Conservation (phyloP, 2,113 vertebrate species). For the Calidris pygmaea region DNA sequence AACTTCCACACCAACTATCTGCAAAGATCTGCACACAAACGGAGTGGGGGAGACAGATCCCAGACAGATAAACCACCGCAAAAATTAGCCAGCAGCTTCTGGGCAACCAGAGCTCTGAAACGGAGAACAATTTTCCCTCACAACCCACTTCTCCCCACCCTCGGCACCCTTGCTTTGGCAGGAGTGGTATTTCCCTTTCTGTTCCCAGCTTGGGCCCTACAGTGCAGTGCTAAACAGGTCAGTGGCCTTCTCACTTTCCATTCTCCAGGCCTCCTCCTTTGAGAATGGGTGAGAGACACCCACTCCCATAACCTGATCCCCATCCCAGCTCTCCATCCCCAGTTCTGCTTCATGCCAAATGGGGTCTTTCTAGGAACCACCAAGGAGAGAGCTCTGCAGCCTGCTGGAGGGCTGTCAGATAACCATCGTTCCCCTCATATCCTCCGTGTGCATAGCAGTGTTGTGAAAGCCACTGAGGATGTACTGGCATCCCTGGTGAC, state of each 20-base stretch:
- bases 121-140: neutral
- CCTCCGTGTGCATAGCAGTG: neutral
- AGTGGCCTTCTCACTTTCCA: neutral
- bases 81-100: constrained; percentile 33
- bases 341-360: neutral
- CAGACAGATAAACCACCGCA: neutral
- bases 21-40: constrained; percentile 54
- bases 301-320: neutral
- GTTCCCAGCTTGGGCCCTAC: constrained; percentile 43
- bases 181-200: neutral
- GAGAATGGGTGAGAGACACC: neutral
- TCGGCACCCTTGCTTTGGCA: neutral
- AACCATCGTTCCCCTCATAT: neutral
- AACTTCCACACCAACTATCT: constrained; percentile 54
- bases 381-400: neutral
- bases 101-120: constrained; percentile 27
- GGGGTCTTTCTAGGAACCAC: neutral
- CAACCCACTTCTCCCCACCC: neutral
- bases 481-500: neutral
- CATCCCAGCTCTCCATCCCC: neutral
- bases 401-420: neutral
- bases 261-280: neutral
- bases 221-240: constrained; percentile 6
- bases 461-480: constrained; percentile 7
- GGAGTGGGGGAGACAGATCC: constrained; percentile 54